Percentiles rank a stretch among this genome's conserved stretches.
Conservation (phyloP, 2,113 vertebrate genomes). For the Myotis brandtii region DNA sequence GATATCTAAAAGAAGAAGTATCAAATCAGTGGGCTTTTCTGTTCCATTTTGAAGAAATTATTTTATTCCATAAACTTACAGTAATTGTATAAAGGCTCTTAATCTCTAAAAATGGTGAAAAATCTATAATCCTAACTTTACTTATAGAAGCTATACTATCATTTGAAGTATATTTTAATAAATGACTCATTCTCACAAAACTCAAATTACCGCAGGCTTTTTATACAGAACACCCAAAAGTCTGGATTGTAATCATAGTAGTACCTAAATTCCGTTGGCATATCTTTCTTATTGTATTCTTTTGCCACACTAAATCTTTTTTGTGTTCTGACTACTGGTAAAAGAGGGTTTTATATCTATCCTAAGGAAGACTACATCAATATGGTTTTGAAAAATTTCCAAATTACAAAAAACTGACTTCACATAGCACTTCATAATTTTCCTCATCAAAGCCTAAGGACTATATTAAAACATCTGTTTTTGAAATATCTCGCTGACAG, state of each 20-base stretch:
- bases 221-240: constrained; percentile 70
- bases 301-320: constrained; percentile 43
- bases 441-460: constrained; percentile 75
- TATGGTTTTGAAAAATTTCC: constrained; percentile 65
- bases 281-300: constrained; percentile 48
- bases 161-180: constrained; percentile 83
- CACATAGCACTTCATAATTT: constrained; percentile 79
- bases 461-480: constrained; percentile 84
- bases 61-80: constrained; percentile 87
- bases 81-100: constrained; percentile 89
- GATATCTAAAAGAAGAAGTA: constrained; percentile 69
- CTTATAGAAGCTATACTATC: constrained; percentile 90
- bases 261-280: constrained; percentile 62
- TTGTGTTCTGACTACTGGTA: not conserved
- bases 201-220: constrained; percentile 81
- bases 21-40: constrained; percentile 60
- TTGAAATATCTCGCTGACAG: constrained; percentile 78
- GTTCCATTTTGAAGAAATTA: constrained; percentile 86
- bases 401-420: constrained; percentile 70
- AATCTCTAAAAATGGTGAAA: constrained; percentile 86
- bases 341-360: not conserved
- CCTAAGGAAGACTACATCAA: constrained; percentile 60
- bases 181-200: constrained; percentile 87
- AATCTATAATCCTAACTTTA: constrained; percentile 90
- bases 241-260: constrained; percentile 78